Conservation (phyloP, 2,888 invertebrate genomes). For the Tinea trinotella region DNA sequence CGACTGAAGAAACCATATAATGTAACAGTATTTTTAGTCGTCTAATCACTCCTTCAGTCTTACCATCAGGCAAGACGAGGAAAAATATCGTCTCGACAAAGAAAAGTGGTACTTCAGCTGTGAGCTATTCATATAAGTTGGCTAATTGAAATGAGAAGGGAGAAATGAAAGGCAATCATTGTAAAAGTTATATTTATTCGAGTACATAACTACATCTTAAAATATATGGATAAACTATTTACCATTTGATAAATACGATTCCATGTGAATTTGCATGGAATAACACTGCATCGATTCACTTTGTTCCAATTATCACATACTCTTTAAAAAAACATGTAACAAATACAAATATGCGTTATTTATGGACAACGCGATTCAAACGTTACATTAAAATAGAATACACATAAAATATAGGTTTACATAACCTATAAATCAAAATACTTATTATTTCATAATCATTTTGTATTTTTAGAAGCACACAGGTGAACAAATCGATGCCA, state of each 20-base stretch:
- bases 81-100: too few species aligned
- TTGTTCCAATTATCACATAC: constrained; percentile 56
- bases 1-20: too few species aligned
- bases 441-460: neutral
- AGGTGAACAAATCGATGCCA: neutral
- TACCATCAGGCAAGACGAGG: too few species aligned
- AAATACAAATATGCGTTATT: constrained; percentile 13
- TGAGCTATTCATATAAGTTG: neutral
- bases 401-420: neutral
- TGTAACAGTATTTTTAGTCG: too few species aligned
- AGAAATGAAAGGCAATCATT: constrained; percentile 33
- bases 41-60: too few species aligned
- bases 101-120: too few species aligned
- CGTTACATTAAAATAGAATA: neutral
- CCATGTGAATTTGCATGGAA: constrained; percentile 55
- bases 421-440: neutral
- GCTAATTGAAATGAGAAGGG: neutral
- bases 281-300: constrained; percentile 48
- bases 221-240: constrained; percentile 68
- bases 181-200: constrained; percentile 74
- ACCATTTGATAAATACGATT: constrained; percentile 68
- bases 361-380: constrained; percentile 5
- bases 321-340: constrained; percentile 19
- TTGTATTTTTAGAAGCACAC: neutral
- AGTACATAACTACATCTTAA: constrained; percentile 74